Evolutionary conservation across 2,888 invertebrate species (phyloP), one percentile per base, ranked within the genome.

Genomic region (Torymus tubicola): DNA sequence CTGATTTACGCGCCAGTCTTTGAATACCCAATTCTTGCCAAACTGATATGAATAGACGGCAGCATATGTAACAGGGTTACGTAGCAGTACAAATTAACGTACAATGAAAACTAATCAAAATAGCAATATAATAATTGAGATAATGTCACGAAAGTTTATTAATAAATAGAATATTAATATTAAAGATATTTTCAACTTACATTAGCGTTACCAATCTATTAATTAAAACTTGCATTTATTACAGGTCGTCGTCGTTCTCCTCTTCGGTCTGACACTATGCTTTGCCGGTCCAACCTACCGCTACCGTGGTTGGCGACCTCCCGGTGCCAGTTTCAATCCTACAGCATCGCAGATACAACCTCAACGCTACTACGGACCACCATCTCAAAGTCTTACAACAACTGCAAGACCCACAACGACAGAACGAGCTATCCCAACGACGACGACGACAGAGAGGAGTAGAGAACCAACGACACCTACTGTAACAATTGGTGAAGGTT

Each of bases 301-400:
- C 73, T 87, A 87, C 58, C 86, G 89, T 68, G 89, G 90, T 69
- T 90, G 90, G 90, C 87, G 89, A 82, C 90, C 90, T 52, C 83
- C 84, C 52, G 89, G 89, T 31, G 31, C 65, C 87, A 80, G 81
- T 82, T 89, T 90, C 82, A 85, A 88, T 81, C 86, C 88, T 8
- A 2, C 31, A 31, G 31, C 31, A 3, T 2, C 31, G 31, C 31
- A 31, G 31, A 31, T 31, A 31, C 31, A 2, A 2, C 31, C 31
- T 31, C 31, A 31, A 8, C 31, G 31, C 31, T 31, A 31, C 31
- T 87, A 87, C 84, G 86, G 84, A 72, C 84, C 86, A 21, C 85
- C 88, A 21, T 73, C 83, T 21, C n/a, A 31, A 31, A 8, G 3
- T 8, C 31, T 31, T 8, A 31, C 16, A 0, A 14, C 13, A 2